Percentiles rank a stretch among this genome's conserved stretches.
Evolutionary conservation across 2,888 invertebrate species (phyloP).

Genomic region (Cheilosia urbana): DNA sequence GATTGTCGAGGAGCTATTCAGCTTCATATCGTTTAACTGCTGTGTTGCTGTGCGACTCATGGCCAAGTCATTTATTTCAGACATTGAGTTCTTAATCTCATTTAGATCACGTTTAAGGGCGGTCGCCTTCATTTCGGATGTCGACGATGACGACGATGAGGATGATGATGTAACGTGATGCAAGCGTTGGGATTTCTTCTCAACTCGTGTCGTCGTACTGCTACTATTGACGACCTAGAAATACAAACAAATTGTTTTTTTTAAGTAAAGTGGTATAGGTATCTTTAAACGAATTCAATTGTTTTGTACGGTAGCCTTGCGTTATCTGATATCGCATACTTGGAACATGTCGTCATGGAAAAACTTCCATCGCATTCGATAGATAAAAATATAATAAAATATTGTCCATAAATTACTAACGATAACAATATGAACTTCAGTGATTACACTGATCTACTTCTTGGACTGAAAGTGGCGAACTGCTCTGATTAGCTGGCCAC

Average conservation of each 20-base stretch:
- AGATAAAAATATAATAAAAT: background rate
- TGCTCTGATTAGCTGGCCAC: background rate
- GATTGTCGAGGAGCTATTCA: slow-evolving; percentile 81
- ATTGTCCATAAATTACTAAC: background rate
- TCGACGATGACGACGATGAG: slow-evolving; percentile 84
- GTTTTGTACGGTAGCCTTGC: background rate
- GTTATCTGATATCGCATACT: slow-evolving; percentile 3
- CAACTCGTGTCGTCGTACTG: slow-evolving; percentile 83
- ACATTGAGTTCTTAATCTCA: slow-evolving; percentile 90
- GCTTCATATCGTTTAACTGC: slow-evolving; percentile 81
- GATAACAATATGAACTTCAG: slow-evolving; percentile 6
- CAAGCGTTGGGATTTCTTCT: slow-evolving; percentile 83
- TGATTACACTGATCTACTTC: slow-evolving; percentile 9
- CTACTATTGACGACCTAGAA: slow-evolving; percentile 83
- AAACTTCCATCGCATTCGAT: background rate
- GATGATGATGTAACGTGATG: slow-evolving; percentile 84
- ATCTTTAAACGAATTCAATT: background rate
- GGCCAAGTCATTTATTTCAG: slow-evolving; percentile 92
- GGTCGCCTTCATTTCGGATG: slow-evolving; percentile 92
- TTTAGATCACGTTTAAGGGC: slow-evolving; percentile 91
- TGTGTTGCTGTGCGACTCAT: slow-evolving; percentile 79
- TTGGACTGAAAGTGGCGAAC: background rate
- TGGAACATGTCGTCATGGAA: background rate
- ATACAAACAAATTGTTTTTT: slow-evolving; percentile 26
- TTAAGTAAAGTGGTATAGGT: background rate